Conservation (phyloP, 1,140 invertebrate genomes). For the Matsumurasca onukii region DNA sequence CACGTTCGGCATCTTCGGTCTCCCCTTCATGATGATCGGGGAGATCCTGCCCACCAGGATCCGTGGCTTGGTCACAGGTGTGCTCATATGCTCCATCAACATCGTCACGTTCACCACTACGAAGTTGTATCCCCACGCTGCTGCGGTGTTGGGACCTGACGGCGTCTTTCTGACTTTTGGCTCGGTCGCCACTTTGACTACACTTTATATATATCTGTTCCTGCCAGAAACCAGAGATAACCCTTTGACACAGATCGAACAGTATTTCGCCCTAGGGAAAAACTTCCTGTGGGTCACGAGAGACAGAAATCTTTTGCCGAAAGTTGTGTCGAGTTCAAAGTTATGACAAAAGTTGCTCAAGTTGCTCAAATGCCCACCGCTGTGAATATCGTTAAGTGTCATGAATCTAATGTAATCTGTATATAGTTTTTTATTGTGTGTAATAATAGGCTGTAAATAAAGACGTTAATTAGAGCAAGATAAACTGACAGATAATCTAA, state of each 20-base stretch:
- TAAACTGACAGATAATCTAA: no score
- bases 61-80: conserved; percentile 35
- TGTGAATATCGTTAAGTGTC: no score
- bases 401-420: no score
- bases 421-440: no score
- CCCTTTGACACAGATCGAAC: conserved; percentile 52
- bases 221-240: conserved; percentile 58
- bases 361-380: no score
- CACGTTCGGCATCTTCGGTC: conserved; percentile 67
- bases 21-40: conserved; percentile 68
- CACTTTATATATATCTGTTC: conserved; percentile 50
- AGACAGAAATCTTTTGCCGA: conserved; percentile 26
- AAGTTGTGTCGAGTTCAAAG: no score
- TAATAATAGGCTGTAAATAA: no score
- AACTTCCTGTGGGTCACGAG: conserved; percentile 37
- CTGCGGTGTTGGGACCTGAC: conserved; percentile 41
- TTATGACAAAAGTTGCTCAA: no score
- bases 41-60: conserved; percentile 48
- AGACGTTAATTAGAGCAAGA: no score
- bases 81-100: conserved; percentile 39
- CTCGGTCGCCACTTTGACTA: conserved; percentile 48
- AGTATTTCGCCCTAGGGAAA: conserved; percentile 38
- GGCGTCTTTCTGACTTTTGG: conserved; percentile 46
- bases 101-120: conserved; percentile 48
- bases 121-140: conserved; percentile 47